A percentile compares a stretch with the other conserved stretches of the same genome.
These are phyloP conservation scores for Mya arenaria DNA, from an alignment of 1,140 invertebrate species.

Conservation along the genomic window DNA sequence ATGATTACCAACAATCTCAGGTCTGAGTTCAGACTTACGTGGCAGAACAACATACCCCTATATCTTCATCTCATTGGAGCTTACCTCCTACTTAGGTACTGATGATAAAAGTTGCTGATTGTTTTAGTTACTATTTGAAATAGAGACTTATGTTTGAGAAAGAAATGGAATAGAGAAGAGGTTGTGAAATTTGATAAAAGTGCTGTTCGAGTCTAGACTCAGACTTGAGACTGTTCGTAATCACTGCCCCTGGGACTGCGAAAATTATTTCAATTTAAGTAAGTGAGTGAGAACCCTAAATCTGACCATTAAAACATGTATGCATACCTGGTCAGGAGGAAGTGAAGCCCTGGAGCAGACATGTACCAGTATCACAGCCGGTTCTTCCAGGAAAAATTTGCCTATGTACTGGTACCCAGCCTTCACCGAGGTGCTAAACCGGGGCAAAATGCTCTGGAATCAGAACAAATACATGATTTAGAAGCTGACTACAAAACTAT, in stretches of 20 bases:
- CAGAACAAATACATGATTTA: background rate
- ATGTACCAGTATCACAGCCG: slow-evolving; percentile 23
- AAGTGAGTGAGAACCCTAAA: background rate
- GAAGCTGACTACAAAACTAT: no score
- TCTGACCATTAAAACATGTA: background rate
- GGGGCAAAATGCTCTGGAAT: background rate
- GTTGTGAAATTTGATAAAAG: background rate
- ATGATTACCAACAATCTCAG: no score
- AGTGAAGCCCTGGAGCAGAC: slow-evolving; percentile 14
- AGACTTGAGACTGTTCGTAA: background rate
- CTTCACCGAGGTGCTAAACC: slow-evolving; percentile 1
- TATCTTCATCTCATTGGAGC: no score
- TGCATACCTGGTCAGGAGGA: slow-evolving; percentile 37
- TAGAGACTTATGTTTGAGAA: no score
- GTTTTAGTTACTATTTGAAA: no score
- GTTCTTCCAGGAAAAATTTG: slow-evolving; percentile 22
- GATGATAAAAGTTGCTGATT: no score
- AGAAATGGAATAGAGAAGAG: background rate
- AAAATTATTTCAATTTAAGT: background rate
- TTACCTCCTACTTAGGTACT: no score
- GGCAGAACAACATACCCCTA: no score
- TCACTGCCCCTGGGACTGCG: background rate
- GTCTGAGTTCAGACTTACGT: no score
- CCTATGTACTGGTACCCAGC: slow-evolving; percentile 12
- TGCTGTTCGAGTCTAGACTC: background rate